Evolutionary conservation across 2,888 invertebrate genomes (phyloP).

Genomic region (Corythucha ciliata): DNA sequence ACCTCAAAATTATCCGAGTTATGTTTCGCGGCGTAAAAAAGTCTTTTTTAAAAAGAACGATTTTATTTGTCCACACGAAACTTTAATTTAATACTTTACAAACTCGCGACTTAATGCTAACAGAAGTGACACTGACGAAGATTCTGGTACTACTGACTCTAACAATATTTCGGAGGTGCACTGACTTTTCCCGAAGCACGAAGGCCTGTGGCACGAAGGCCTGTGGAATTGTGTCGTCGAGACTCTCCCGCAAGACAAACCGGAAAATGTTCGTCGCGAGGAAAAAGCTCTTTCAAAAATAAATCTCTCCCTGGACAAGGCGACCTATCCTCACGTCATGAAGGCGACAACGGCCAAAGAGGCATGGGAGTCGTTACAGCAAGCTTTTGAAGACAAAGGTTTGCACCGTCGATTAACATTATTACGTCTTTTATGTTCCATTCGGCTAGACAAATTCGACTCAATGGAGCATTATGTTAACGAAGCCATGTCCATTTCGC

Average conservation of each 20-base stretch:
- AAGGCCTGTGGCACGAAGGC: constrained; percentile 20
- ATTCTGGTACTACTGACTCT: too few species aligned
- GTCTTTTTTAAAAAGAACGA: too few species aligned
- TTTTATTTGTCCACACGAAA: too few species aligned
- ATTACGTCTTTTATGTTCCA: neutral
- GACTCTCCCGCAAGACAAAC: too few species aligned
- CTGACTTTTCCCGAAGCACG: constrained; percentile 17
- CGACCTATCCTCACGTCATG: neutral
- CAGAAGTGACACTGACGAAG: too few species aligned
- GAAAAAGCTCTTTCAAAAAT: constrained; percentile 8
- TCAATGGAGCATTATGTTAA: constrained; percentile 19
- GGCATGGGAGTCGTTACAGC: neutral
- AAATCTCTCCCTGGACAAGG: neutral
- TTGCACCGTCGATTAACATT: neutral
- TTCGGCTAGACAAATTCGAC: neutral
- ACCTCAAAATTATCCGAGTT: too few species aligned
- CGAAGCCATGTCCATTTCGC: constrained; percentile 4
- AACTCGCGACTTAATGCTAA: too few species aligned
- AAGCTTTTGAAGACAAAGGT: neutral
- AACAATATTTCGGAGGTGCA: too few species aligned
- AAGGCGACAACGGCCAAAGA: neutral
- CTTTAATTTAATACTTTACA: too few species aligned
- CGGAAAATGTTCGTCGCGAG: neutral
- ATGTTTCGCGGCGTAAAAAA: too few species aligned
- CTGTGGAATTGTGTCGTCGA: too few species aligned